Evolutionary conservation across 64 coral and sea anemone genomes (phyloP).

Genomic region (Platygyra sinensis): DNA sequence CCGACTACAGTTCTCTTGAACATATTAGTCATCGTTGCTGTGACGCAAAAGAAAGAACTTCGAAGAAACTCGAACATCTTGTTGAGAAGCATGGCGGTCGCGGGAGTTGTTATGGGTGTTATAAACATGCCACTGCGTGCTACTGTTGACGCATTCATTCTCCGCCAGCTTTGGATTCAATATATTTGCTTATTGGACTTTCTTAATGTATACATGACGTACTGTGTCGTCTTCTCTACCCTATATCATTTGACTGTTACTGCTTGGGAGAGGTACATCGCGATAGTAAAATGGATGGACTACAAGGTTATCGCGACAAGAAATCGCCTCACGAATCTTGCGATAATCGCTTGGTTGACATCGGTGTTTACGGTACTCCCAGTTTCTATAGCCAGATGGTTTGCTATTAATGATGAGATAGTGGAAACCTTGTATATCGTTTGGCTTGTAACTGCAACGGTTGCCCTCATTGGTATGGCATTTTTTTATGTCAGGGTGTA

Average conservation of each 20-base stretch:
- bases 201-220: background rate
- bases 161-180: background rate
- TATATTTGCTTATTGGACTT: background rate
- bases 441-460: background rate
- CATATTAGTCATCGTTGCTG: background rate
- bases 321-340: background rate
- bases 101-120: background rate
- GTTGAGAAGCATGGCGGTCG: background rate
- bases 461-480: background rate
- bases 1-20: background rate
- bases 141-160: background rate
- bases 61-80: background rate
- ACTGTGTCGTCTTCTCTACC: background rate
- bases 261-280: constrained; percentile 1
- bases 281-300: background rate
- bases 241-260: background rate
- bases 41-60: background rate
- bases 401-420: background rate
- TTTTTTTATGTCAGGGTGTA: background rate
- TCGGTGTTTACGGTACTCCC: background rate
- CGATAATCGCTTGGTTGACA: background rate
- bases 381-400: background rate
- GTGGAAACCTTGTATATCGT: background rate
- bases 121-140: background rate
- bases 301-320: background rate